Conservation (phyloP, 2,888 invertebrate genomes). For the Lasioglossum leucozonium region DNA sequence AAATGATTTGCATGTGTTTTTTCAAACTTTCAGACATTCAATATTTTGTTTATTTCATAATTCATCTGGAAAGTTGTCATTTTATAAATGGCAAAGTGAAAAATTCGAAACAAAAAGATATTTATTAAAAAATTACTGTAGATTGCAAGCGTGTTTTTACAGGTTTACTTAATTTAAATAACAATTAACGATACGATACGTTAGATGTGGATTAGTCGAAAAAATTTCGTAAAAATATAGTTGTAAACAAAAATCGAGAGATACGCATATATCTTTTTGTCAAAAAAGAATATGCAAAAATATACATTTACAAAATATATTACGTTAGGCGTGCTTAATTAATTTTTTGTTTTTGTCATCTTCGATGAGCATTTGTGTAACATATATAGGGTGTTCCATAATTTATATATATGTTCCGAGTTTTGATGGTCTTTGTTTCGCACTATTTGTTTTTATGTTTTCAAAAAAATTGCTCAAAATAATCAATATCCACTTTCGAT, state of each 20-base stretch:
- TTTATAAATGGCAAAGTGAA: background rate
- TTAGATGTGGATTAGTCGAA: background rate
- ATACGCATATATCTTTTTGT: background rate
- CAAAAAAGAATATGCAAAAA: background rate
- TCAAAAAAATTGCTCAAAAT: background rate
- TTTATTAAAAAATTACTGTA: background rate
- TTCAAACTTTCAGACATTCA: background rate
- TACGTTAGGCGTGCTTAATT: background rate
- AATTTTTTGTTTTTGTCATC: background rate
- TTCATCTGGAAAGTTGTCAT: background rate
- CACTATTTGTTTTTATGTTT: background rate
- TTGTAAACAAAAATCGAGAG: background rate
- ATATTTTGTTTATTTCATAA: slow-evolving; percentile 14
- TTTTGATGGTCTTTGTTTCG: background rate
- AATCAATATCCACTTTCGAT: background rate
- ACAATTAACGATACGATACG: background rate
- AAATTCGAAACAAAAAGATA: background rate
- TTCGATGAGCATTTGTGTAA: background rate
- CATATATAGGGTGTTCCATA: background rate
- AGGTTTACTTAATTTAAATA: background rate
- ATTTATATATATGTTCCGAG: background rate
- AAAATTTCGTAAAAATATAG: background rate
- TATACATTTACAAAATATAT: background rate
- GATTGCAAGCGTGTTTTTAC: background rate
- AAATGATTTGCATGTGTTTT: background rate